Conservation (phyloP, 37 sponge, comb jelly and placozoan species). For the Axinella damicornis region DNA sequence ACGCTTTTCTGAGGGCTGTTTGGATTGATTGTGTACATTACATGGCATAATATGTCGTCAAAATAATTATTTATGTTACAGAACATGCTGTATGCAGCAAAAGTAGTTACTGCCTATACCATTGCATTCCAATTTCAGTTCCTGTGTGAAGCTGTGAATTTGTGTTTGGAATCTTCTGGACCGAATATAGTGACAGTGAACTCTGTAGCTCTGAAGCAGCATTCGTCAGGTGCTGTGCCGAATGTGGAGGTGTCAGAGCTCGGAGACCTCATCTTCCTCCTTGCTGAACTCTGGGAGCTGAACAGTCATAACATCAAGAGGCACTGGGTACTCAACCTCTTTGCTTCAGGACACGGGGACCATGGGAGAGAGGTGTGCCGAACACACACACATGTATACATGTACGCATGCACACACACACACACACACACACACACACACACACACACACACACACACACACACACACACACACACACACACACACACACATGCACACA, state of each 20-base stretch:
- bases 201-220: slow-evolving; percentile 14
- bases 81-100: too few species aligned
- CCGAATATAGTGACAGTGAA: not conserved
- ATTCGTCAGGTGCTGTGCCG: not conserved
- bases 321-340: slow-evolving; percentile 57
- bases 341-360: slow-evolving; percentile 52
- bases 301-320: slow-evolving; percentile 15
- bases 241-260: slow-evolving; percentile 28
- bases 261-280: slow-evolving; percentile 39
- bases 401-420: too few species aligned
- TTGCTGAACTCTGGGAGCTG: slow-evolving; percentile 50
- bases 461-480: too few species aligned
- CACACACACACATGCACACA: too few species aligned
- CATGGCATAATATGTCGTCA: too few species aligned
- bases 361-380: slow-evolving; percentile 58
- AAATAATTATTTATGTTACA: too few species aligned
- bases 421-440: too few species aligned
- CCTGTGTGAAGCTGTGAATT: slow-evolving; percentile 29
- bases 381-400: too few species aligned
- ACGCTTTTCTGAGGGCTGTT: too few species aligned
- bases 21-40: too few species aligned
- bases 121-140: slow-evolving; percentile 15
- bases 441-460: too few species aligned
- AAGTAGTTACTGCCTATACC: too few species aligned
- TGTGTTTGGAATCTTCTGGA: not conserved